Conservation (phyloP, 1,140 invertebrate species). For the Lordiphosa stackelbergi region DNA sequence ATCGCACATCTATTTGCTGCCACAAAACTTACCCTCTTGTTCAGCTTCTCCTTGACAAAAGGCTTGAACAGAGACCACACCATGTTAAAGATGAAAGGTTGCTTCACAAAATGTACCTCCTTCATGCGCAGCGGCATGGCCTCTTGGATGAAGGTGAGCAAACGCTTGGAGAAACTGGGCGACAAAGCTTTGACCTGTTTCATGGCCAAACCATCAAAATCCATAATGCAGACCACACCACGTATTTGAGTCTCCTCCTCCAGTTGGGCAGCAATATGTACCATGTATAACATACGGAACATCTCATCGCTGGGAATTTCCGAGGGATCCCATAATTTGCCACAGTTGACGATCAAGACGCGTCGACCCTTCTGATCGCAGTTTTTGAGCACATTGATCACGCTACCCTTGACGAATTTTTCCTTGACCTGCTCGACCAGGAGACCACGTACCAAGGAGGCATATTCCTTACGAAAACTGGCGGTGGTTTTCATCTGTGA, state of each 20-base stretch:
- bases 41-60: conserved; percentile 90
- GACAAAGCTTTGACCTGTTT: conserved; percentile 85
- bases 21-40: conserved; percentile 81
- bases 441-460: conserved; percentile 81
- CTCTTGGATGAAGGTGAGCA: conserved; percentile 89
- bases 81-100: conserved; percentile 92
- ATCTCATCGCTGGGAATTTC: conserved; percentile 84
- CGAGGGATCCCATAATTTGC: conserved; percentile 84
- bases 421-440: conserved; percentile 82
- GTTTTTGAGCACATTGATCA: conserved; percentile 85
- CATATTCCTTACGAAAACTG: conserved; percentile 85
- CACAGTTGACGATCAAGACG: conserved; percentile 69
- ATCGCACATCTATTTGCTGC: too few relatives aligned
- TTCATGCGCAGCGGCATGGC: conserved; percentile 92
- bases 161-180: conserved; percentile 84
- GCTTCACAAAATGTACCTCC: conserved; percentile 93
- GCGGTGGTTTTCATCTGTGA: conserved; percentile 84
- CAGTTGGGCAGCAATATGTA: conserved; percentile 85
- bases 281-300: conserved; percentile 87
- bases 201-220: conserved; percentile 86
- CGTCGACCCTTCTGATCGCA: conserved; percentile 80
- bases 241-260: conserved; percentile 86
- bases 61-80: conserved; percentile 93
- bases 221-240: conserved; percentile 88
- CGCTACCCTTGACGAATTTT: conserved; percentile 82